Base-by-base conservation (phyloP, 2,888 invertebrate species). In the Melinaea menophilus region DNA sequence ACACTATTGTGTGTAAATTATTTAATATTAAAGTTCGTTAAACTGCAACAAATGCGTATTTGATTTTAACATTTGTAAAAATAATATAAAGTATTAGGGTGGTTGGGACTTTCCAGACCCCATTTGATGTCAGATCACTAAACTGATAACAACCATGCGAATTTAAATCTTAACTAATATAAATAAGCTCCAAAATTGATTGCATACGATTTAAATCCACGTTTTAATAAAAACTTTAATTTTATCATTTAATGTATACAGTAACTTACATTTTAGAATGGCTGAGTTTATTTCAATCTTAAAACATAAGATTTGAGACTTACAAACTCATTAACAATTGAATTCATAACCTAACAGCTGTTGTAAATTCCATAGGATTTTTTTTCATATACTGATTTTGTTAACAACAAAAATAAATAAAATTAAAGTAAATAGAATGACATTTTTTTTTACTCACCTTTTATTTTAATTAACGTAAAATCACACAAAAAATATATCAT, bases 361-460 rank as follows among this genome's bases (percentile, higher is more conserved):
- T n/a, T 51, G 9, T 22, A 3, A 51, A 9, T 9, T 9, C 9
- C 7, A 41, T 9, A 9, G 4, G 31, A 31, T 31, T 31, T 48
- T 22, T 7, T 51, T 51, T 22, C 7, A 31, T 51, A 11, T 51
- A 31, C 3, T 31, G 5, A 51, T 9, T 31, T 31, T 51, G 31
- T 13, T 13, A 12, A 0, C 7, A 11, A 51, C 2, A 51, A 5
- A 31, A 3, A 5, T 1, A 51, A 22, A 46, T 46, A 46, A 31
- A 51, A 31, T 51, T n/a, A 7, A 31, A 31, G 2, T 9, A 51
- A 2, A 31, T n/a, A 51, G 31, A 31, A 31, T 7, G 11, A 65
- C 58, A 41, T 54, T 41, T 61, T 63, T 57, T 57, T 58, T 74
- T 75, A 82, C 88, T 88, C 72, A 88, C 88, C 85, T 77, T 76